Percentiles rank a stretch among this genome's conserved stretches.
Evolutionary conservation across 1,140 invertebrate genomes (phyloP).

Genomic region (Chymomyza costata): DNA sequence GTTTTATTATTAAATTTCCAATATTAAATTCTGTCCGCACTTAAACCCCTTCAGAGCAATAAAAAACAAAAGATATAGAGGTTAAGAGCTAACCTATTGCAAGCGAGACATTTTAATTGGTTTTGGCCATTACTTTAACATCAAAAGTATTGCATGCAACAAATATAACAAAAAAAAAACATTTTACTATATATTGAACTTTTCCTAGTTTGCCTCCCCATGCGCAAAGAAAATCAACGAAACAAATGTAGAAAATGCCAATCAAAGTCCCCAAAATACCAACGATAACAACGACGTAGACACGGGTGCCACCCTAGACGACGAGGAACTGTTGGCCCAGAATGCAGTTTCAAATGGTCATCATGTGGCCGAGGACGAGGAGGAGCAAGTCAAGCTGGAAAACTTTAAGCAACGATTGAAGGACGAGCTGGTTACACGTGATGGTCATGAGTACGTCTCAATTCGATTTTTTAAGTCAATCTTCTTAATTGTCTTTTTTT

Average conservation of each 20-base stretch:
- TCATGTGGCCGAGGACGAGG: conserved; percentile 56
- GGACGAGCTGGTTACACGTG: conserved; percentile 88
- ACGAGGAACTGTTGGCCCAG: conserved; percentile 58
- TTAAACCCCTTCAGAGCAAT: no score
- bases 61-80: no score
- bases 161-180: no score
- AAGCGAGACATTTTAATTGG: no score
- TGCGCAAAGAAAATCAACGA: conserved; percentile 64
- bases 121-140: no score
- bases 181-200: no score
- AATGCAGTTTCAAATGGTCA: conserved; percentile 35
- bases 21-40: no score
- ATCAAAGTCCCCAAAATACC: conserved; percentile 40
- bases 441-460: conserved; percentile 82
- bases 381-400: conserved; percentile 78
- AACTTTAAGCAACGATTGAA: conserved; percentile 85
- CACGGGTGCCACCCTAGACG: conserved; percentile 46
- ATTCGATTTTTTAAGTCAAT: conserved; percentile 3
- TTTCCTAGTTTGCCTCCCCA: conserved; percentile 59
- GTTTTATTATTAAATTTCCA: no score
- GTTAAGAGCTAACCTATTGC: no score
- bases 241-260: conserved; percentile 30
- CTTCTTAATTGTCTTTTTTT: conserved; percentile 21
- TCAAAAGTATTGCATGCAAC: no score
- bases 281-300: conserved; percentile 29